Evolutionary conservation across 2,888 invertebrate genomes (phyloP), one percentile per base, ranked within the genome.

Genomic region (Daptonema setosum): DNA sequence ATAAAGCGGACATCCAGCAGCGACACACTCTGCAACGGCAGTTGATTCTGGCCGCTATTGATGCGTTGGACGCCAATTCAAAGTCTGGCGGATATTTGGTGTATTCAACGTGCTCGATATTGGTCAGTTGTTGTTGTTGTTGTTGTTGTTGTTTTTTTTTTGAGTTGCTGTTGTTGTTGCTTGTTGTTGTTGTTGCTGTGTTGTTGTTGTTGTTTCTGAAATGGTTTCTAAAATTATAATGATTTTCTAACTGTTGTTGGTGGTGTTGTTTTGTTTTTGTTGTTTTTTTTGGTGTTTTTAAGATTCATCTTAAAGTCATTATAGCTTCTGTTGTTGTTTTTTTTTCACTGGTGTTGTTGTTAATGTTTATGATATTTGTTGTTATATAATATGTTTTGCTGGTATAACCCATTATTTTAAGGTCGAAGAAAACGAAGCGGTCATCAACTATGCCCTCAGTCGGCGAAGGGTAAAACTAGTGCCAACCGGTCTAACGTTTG

Each of bases 351-450:
- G 45, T 45, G 17, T 5, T 45, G 8, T 17, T 17, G n/a, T 45
- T 56, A 11, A 11, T 55, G 26, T 30, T 24, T 14, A 20, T 20
- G n/a, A 26, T 43, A 14, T 5, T 28, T 28, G 57, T 20, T 54
- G 20, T 25, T 3, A 8, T 55, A 8, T 55, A 14, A n/a, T 25
- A 22, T 57, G 14, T 57, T 57, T 43, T 35, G 20, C 28, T 24
- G 28, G 11, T 50, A 20, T 28, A 43, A 20, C 2, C 54, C 60
- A 22, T 56, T 26, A 25, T 29, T 52, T 69, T n/a, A 61, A 79
- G 78, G 86, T 91, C 0, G 97, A 99, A 72, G 99, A 99, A 75
- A 97, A 99, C 74, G 97, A 97, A 73, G 85, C 84, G 78, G 88
- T 99, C 0, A 80, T 99, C 35, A 86, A 97, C 73, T 95, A 87